Conservation (phyloP, 2,888 invertebrate species). For the Rotaria sp. region DNA sequence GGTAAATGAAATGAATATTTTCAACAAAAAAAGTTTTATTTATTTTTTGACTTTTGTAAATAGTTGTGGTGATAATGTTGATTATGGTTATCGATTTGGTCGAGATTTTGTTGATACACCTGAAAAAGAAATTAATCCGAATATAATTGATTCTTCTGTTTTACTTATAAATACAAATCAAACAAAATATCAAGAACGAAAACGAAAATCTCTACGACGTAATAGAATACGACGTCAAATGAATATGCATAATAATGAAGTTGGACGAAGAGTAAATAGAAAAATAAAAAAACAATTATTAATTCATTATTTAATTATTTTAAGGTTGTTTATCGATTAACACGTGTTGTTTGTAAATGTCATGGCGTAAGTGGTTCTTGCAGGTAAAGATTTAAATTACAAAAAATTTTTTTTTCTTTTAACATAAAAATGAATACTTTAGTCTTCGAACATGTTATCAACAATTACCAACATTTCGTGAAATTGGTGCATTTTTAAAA, state of each 20-base stretch:
- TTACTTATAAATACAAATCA: constrained; percentile 27
- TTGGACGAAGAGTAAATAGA: constrained; percentile 68
- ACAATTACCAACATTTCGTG: constrained; percentile 78
- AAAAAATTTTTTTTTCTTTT: too few species aligned
- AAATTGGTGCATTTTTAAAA: constrained; percentile 78
- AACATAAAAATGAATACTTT: background rate
- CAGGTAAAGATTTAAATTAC: constrained; percentile 56
- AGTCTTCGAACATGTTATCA: constrained; percentile 86
- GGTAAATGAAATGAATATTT: constrained; percentile 51
- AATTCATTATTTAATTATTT: background rate
- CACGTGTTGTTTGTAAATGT: constrained; percentile 86
- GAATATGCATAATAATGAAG: constrained; percentile 96
- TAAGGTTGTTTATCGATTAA: constrained; percentile 75
- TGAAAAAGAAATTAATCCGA: constrained; percentile 63
- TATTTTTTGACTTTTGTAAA: constrained; percentile 68
- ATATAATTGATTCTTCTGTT: background rate
- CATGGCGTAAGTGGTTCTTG: constrained; percentile 92
- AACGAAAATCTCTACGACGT: constrained; percentile 37
- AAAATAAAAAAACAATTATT: background rate
- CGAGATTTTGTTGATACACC: constrained; percentile 86
- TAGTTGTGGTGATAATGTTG: constrained; percentile 56
- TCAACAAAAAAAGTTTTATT: constrained; percentile 55
- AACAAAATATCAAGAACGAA: background rate
- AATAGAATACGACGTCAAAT: constrained; percentile 71
- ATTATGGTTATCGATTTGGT: constrained; percentile 67